Percentiles rank a stretch among this genome's conserved stretches.
Evolutionary conservation across 2,797 vertebrate species (phyloP).

Genomic region (Podargus strigoides): DNA sequence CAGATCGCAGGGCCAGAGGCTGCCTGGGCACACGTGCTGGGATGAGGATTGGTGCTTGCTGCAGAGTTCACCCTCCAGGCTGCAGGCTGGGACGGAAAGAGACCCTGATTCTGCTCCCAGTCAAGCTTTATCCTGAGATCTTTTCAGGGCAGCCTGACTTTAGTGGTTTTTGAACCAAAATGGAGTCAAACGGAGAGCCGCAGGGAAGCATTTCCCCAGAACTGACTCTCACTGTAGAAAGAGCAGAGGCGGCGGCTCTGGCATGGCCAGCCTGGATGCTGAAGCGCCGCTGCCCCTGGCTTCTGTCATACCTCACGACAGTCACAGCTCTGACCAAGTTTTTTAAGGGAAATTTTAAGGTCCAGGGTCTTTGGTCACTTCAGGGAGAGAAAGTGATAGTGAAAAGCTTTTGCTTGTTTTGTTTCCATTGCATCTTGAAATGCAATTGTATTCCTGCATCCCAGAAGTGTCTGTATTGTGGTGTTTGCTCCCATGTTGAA

Average conservation of each 20-base stretch:
- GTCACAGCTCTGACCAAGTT: background rate
- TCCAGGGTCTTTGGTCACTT: background rate
- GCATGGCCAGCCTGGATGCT: accelerated
- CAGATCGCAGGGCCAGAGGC: background rate
- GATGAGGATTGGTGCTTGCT: accelerated
- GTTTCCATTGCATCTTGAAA: background rate
- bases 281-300: background rate
- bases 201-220: background rate
- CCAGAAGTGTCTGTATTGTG: accelerated
- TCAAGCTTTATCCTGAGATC: background rate
- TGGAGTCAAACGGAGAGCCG: background rate
- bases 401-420: background rate
- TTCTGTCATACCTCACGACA: background rate
- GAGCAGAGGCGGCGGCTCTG: background rate
- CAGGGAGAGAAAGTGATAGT: background rate
- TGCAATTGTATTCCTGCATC: background rate
- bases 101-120: background rate
- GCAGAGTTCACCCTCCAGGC: background rate
- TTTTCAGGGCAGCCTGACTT: background rate
- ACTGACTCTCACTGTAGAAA: accelerated
- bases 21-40: background rate
- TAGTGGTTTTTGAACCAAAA: background rate
- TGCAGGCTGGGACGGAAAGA: background rate
- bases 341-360: background rate
- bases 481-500: background rate